These are phyloP conservation scores for Pedetes capensis DNA, from an alignment of 2,113 vertebrate species.

Conservation along the genomic window DNA sequence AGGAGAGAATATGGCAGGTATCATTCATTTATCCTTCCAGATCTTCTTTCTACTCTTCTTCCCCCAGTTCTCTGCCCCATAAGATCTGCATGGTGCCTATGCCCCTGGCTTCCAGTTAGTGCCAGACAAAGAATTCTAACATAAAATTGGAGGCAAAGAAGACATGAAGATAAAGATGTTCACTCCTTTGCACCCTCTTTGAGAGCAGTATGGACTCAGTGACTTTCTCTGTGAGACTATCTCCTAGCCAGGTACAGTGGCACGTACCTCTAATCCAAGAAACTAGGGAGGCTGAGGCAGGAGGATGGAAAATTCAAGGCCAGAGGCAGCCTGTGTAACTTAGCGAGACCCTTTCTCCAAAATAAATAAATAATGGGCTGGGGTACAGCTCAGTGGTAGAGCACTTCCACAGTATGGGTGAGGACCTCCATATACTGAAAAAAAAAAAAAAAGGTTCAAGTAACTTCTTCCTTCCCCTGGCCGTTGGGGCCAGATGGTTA, in stretches of 20 bases:
- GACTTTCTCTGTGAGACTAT: neutral
- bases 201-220: neutral
- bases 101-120: neutral
- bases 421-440: no score
- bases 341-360: no score
- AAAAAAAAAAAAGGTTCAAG: no score
- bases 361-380: no score
- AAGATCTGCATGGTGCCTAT: neutral
- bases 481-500: no score
- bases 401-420: no score
- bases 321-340: no score
- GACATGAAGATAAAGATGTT: neutral
- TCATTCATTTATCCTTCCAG: neutral
- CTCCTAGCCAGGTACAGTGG: no score
- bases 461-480: neutral
- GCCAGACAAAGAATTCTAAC: neutral
- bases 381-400: no score
- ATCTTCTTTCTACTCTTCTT: neutral
- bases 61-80: neutral
- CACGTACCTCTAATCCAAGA: no score
- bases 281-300: no score
- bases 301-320: no score
- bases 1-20: neutral
- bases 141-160: neutral
- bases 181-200: neutral